Percentiles rank a stretch among this genome's conserved stretches.
Evolutionary conservation across 2,888 invertebrate genomes (phyloP).

Genomic region (Litoditis marina): DNA sequence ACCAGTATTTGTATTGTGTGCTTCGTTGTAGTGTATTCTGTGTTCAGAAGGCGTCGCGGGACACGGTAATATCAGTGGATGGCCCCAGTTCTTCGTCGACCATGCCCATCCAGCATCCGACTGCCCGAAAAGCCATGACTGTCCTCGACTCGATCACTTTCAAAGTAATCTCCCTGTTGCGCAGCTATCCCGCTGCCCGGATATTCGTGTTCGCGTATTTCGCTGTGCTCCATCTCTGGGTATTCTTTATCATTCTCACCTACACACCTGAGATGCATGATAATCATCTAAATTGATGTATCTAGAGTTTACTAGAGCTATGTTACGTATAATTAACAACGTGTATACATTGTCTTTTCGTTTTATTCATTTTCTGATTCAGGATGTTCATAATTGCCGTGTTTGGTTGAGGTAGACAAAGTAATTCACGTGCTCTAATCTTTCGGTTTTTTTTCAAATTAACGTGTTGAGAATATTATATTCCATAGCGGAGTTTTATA

Average conservation of each 20-base stretch:
- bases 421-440: no score
- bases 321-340: no score
- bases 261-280: slow-evolving; percentile 70
- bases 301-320: no score
- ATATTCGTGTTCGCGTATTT: slow-evolving; percentile 81
- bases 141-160: slow-evolving; percentile 31
- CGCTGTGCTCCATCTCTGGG: slow-evolving; percentile 80
- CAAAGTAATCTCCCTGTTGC: slow-evolving; percentile 32
- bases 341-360: no score
- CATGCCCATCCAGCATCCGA: slow-evolving; percentile 23
- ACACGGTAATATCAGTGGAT: slow-evolving; percentile 31
- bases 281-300: no score
- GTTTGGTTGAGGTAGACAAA: no score
- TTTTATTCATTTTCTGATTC: no score
- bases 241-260: slow-evolving; percentile 76
- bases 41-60: slow-evolving; percentile 35
- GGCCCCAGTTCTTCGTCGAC: slow-evolving; percentile 16
- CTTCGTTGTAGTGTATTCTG: background rate
- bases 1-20: no score
- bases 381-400: no score
- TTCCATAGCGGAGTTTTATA: no score
- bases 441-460: no score
- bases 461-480: no score
- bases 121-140: slow-evolving; percentile 30
- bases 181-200: slow-evolving; percentile 73